Base-by-base conservation (phyloP, 2,797 vertebrate species). In the Syngnathus acus region DNA sequence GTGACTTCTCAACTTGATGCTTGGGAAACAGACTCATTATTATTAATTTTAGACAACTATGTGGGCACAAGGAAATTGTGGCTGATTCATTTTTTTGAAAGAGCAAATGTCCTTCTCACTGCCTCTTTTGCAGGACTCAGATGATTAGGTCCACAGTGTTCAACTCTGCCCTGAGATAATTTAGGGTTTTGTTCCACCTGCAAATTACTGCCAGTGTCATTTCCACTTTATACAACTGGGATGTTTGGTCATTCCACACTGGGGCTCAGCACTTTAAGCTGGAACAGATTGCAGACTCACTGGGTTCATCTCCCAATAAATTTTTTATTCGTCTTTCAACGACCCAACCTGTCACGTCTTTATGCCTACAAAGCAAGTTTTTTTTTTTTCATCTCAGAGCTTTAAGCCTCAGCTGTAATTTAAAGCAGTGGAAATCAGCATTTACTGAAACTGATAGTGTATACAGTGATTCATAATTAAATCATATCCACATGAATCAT, bases 171-270 rank as follows among this genome's bases (percentile, higher is more conserved):
- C 76, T 71, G 73, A 68, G 65, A 64, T 73, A 82, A 85, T 84
- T 82, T 74, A 82, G 69, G 55, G 58, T 68, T 89, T 87, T 79
- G 76, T 84, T 89, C 84, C 81, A 78, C 71, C 87, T 81, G 78
- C 75, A 89, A 87, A 88, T 89, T 82, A 86, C 70, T 14, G 37
- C 65, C 48, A 68, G 64, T 75, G 73, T 85, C 73, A n/a, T 65
- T 66, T 23, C 45, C 42, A 69, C 72, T 82, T 83, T 79, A 81
- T 69, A 77, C 80, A 84, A 68, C 62, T 23, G 59, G 63, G 67
- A 73, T 53, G 60, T 65, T 68, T 5, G 3, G 50, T 68, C 42
- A 21, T 32, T 70, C 62, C 67, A 50, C 53, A 68, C 65, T 72
- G 74, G 68, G 71, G 76, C 72, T 66, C 66, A 68, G 72, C 64